Percentiles rank a stretch among this genome's conserved stretches.
phyloP scores from a whole-genome alignment of 2,113 vertebrate genomes.

The Python bivittatus region DNA sequence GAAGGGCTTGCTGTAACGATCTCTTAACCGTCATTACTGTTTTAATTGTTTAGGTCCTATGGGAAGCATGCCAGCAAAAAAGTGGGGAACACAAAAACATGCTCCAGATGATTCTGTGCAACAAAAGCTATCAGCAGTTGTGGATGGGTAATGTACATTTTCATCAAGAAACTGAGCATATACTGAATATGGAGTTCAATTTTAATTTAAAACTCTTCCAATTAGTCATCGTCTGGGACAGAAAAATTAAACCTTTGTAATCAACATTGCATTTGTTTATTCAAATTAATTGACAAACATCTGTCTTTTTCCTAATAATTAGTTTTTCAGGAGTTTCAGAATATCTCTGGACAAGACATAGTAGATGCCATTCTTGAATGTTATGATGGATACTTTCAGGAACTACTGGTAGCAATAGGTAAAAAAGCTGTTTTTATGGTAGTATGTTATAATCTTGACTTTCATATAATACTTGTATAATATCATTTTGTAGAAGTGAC shows the following conservation, averaged over 20 bases:
- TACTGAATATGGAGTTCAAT: neutral
- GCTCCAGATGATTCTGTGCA: slow-evolving; percentile 80
- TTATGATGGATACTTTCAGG: slow-evolving; percentile 79
- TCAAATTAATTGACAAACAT: neutral
- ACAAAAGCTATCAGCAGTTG: slow-evolving; percentile 77
- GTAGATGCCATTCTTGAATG: slow-evolving; percentile 76
- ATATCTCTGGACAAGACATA: slow-evolving; percentile 77
- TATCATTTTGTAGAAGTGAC: neutral
- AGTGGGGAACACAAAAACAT: slow-evolving; percentile 77
- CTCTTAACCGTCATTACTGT: neutral
- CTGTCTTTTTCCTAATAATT: neutral
- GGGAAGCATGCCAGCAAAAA: slow-evolving; percentile 79
- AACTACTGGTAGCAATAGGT: slow-evolving; percentile 78
- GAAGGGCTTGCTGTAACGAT: neutral
- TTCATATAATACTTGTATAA: neutral
- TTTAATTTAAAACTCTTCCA: neutral
- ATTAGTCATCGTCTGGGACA: neutral
- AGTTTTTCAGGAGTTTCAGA: slow-evolving; percentile 85
- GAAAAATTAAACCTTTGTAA: neutral
- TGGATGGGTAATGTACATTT: slow-evolving; percentile 74
- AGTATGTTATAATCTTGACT: neutral
- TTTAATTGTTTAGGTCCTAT: slow-evolving; percentile 68
- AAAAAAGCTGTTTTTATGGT: slow-evolving; percentile 31
- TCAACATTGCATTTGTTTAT: neutral
- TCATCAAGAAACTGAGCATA: too few relatives aligned